A percentile compares a stretch with the other conserved stretches of the same genome.
phyloP scores from a whole-genome alignment of 2,888 invertebrate genomes.

The Lithosia quadra region DNA sequence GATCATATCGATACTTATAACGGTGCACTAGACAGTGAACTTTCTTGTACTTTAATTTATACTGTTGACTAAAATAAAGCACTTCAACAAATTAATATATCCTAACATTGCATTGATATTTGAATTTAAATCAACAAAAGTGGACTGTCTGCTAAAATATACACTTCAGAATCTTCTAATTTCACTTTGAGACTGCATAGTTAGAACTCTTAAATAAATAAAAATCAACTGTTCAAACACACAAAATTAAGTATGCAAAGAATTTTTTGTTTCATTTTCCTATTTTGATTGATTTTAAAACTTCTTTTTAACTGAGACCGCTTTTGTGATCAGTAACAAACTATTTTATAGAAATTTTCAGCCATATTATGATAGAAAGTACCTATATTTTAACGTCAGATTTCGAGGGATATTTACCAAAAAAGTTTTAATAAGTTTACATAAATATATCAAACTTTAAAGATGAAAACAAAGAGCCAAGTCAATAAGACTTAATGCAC shows the following conservation, averaged over 20 bases:
- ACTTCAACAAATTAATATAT: slow-evolving; percentile 1
- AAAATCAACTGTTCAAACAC: not conserved
- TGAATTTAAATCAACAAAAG: not conserved
- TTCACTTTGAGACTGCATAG: not conserved
- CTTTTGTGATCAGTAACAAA: not conserved
- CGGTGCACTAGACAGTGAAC: slow-evolving; percentile 9
- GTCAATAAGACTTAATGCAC: no score
- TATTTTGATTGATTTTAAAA: not conserved
- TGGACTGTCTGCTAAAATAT: not conserved
- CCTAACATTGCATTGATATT: not conserved
- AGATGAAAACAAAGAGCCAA: no score
- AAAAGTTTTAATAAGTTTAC: no score
- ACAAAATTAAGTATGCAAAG: not conserved
- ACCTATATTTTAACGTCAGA: no score
- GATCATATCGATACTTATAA: slow-evolving; percentile 12
- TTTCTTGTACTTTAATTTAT: not conserved
- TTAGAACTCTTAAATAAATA: not conserved
- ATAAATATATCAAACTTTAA: no score
- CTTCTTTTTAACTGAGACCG: not conserved
- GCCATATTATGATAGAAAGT: no score
- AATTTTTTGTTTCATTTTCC: not conserved
- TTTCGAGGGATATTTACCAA: no score
- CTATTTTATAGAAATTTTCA: no score
- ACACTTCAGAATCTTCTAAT: not conserved
- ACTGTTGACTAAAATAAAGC: slow-evolving; percentile 1